Evolutionary conservation across 2,888 invertebrate species (phyloP).

Genomic region (Hyalella azteca): DNA sequence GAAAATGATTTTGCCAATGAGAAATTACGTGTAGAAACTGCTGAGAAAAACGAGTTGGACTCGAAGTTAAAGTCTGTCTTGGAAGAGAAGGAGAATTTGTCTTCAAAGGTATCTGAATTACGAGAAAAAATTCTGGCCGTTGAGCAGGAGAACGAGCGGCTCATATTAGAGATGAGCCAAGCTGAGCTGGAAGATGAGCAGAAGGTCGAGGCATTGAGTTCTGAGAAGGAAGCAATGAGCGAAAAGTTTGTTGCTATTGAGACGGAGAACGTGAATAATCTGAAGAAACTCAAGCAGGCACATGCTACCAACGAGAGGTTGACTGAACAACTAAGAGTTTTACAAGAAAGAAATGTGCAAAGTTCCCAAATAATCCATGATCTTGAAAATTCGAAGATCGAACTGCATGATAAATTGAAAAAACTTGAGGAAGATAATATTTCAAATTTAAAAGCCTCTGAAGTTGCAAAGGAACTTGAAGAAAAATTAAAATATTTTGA

Average conservation of each 20-base stretch:
- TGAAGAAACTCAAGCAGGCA: neutral
- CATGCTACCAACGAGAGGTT: neutral
- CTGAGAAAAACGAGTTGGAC: slow-evolving; percentile 9
- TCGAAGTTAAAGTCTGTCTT: neutral
- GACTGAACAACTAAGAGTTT: neutral
- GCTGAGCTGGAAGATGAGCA: neutral
- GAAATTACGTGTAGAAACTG: slow-evolving; percentile 25
- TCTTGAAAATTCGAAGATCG: neutral
- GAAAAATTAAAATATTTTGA: slow-evolving; percentile 28
- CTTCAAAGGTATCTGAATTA: neutral
- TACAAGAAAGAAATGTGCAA: too few relatives aligned
- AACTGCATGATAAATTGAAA: slow-evolving; percentile 1
- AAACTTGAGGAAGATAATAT: slow-evolving; percentile 23
- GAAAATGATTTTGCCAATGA: slow-evolving; percentile 32
- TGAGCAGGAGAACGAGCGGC: slow-evolving; percentile 25
- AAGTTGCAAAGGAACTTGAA: slow-evolving; percentile 11
- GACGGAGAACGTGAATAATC: slow-evolving; percentile 9
- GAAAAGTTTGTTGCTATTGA: slow-evolving; percentile 32
- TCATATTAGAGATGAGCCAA: slow-evolving; percentile 15
- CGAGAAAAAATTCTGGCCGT: neutral
- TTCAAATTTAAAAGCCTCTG: slow-evolving; percentile 12
- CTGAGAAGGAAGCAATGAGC: neutral
- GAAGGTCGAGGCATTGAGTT: neutral
- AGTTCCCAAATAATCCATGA: too few relatives aligned
- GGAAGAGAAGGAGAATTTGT: neutral